Conservation (phyloP, 1,140 invertebrate genomes). For the Telenomus remus region DNA sequence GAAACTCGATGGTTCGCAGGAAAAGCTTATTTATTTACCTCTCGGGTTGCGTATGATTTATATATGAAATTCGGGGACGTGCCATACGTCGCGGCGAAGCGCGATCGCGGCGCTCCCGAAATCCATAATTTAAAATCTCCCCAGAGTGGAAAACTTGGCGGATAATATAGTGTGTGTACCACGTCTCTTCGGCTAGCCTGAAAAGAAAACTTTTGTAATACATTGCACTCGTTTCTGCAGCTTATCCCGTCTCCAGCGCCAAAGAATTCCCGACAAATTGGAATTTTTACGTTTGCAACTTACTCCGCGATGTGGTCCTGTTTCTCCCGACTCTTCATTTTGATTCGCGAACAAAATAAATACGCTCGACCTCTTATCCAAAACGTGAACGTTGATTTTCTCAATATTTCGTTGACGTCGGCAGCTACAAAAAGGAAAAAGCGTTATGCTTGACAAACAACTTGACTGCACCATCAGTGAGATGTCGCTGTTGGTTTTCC, state of each 20-base stretch:
- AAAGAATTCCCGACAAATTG: constrained; percentile 68
- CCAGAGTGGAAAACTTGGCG: constrained; percentile 71
- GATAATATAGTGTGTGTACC: constrained; percentile 68
- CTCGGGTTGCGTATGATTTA: constrained; percentile 60
- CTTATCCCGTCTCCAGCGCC: constrained; percentile 64
- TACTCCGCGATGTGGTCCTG: constrained; percentile 46
- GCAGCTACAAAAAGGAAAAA: too few species aligned
- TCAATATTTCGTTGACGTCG: too few species aligned
- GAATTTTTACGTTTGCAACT: constrained; percentile 69
- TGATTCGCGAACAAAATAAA: constrained; percentile 56
- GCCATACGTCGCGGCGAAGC: constrained; percentile 61
- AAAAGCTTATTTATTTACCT: constrained; percentile 62
- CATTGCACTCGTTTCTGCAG: constrained; percentile 69
- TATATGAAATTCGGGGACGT: constrained; percentile 62
- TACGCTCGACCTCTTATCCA: constrained; percentile 11
- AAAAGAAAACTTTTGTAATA: constrained; percentile 72
- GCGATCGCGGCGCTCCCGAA: constrained; percentile 61
- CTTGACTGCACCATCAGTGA: too few species aligned
- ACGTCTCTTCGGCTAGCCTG: constrained; percentile 59
- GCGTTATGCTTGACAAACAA: too few species aligned
- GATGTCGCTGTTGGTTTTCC: too few species aligned
- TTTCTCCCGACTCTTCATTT: constrained; percentile 44
- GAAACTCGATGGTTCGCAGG: constrained; percentile 60
- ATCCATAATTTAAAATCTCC: constrained; percentile 74
- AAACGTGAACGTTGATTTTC: too few species aligned